phyloP scores from a whole-genome alignment of 1,140 invertebrate genomes.

The Sycophaga agraensis region DNA sequence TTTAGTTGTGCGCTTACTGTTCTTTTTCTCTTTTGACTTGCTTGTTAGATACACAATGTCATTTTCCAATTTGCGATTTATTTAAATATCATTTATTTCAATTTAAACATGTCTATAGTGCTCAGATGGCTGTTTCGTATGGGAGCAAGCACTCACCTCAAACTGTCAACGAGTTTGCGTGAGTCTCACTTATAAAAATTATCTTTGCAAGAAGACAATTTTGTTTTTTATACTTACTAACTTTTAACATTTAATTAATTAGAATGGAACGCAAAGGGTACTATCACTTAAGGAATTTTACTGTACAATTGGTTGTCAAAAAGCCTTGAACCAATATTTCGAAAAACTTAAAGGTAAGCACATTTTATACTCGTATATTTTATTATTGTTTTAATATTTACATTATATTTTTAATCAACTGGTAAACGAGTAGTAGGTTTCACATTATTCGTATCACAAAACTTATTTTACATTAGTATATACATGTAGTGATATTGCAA shows the following conservation, averaged over 20 bases:
- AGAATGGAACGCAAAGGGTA: constrained; percentile 70
- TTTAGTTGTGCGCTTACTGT: too few species aligned
- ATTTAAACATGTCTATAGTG: too few species aligned
- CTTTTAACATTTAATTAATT: constrained; percentile 11
- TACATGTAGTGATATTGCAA: too few species aligned
- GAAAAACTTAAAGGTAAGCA: constrained; percentile 68
- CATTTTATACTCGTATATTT: not conserved
- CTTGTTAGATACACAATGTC: too few species aligned
- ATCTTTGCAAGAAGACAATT: not conserved
- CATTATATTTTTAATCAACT: constrained; percentile 1
- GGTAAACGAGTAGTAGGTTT: not conserved
- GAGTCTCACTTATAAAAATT: constrained; percentile 53
- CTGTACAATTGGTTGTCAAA: constrained; percentile 78
- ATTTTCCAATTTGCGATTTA: too few species aligned
- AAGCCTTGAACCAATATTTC: constrained; percentile 73
- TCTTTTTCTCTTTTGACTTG: too few species aligned
- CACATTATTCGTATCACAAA: not conserved
- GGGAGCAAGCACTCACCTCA: constrained; percentile 66
- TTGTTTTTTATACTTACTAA: not conserved
- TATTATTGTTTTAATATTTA: constrained; percentile 1
- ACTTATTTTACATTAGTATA: constrained; percentile 4
- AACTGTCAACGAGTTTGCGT: constrained; percentile 72
- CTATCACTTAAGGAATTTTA: constrained; percentile 70
- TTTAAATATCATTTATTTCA: too few species aligned
- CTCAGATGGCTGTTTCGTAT: constrained; percentile 66